Conservation (phyloP, 2,797 vertebrate genomes). For the Gymnodraco acuticeps region DNA sequence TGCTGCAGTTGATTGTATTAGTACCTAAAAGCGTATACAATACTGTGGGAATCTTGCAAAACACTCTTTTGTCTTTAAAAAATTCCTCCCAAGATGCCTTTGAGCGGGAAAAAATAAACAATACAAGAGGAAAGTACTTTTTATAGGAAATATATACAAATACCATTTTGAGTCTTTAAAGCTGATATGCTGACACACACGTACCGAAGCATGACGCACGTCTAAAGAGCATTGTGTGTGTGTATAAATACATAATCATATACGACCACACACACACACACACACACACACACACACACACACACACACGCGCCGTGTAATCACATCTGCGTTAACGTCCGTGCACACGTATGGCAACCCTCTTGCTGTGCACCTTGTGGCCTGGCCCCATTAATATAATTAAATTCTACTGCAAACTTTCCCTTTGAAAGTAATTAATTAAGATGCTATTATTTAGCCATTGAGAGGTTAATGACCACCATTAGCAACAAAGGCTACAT, state of each 20-base stretch:
- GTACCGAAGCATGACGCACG: not conserved
- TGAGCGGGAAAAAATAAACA: too few relatives aligned
- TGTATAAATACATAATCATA: not conserved
- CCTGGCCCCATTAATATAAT: constrained; percentile 84
- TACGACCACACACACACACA: constrained; percentile 7
- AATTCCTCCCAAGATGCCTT: too few relatives aligned
- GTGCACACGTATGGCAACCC: constrained; percentile 55
- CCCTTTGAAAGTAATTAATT: constrained; percentile 89
- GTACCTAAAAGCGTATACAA: too few relatives aligned
- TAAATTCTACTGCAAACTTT: constrained; percentile 86
- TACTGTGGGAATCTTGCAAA: not conserved
- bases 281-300: constrained; percentile 22
- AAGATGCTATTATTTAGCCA: constrained; percentile 90
- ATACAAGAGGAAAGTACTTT: too few relatives aligned
- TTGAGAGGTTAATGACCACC: constrained; percentile 92
- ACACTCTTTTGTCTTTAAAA: not conserved
- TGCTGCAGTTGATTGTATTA: not conserved
- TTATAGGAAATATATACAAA: not conserved
- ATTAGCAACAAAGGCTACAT: constrained; percentile 94
- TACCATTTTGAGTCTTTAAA: not conserved
- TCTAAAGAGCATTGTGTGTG: not conserved
- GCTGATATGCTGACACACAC: not conserved
- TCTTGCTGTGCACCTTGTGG: constrained; percentile 73
- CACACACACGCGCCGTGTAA: constrained; percentile 35
- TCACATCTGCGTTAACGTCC: constrained; percentile 57